A percentile compares a stretch with the other conserved stretches of the same genome.
These are phyloP conservation scores for Todiramphus chloris DNA, from an alignment of 2,113 vertebrate species.

Conservation along the genomic window DNA sequence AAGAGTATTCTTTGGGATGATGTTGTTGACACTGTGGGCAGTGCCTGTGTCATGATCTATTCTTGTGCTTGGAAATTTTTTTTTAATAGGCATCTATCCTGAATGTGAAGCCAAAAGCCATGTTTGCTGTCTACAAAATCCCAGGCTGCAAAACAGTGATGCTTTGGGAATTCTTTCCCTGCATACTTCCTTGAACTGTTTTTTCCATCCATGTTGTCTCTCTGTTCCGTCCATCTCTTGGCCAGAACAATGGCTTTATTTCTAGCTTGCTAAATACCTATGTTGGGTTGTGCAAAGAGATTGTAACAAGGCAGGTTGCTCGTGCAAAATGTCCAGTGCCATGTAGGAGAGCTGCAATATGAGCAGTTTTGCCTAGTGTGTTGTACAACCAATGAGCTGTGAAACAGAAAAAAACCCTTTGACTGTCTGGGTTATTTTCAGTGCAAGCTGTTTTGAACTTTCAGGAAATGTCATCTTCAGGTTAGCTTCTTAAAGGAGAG, in stretches of 20 bases:
- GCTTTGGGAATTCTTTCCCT: background rate
- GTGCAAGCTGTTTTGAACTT: fast-evolving
- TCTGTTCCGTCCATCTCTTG: background rate
- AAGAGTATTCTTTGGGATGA: background rate
- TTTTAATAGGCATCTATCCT: too few relatives aligned
- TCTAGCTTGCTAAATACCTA: background rate
- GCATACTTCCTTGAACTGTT: fast-evolving
- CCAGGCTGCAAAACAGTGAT: background rate
- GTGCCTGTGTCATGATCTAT: background rate
- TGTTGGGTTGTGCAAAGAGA: fast-evolving
- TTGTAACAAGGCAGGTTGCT: background rate
- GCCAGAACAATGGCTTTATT: background rate
- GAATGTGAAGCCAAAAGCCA: background rate
- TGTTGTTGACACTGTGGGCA: background rate
- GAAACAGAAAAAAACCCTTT: background rate
- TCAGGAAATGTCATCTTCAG: background rate
- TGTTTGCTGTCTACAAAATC: background rate
- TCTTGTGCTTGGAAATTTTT: background rate
- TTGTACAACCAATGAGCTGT: background rate
- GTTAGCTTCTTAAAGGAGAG: background rate
- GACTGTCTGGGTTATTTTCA: background rate
- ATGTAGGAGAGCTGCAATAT: fast-evolving
- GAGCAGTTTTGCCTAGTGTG: fast-evolving
- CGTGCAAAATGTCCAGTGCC: background rate
- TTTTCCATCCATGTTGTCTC: background rate